These are phyloP conservation scores for Holotrichia oblita DNA, from an alignment of 1,140 invertebrate genomes.

Conservation along the genomic window DNA sequence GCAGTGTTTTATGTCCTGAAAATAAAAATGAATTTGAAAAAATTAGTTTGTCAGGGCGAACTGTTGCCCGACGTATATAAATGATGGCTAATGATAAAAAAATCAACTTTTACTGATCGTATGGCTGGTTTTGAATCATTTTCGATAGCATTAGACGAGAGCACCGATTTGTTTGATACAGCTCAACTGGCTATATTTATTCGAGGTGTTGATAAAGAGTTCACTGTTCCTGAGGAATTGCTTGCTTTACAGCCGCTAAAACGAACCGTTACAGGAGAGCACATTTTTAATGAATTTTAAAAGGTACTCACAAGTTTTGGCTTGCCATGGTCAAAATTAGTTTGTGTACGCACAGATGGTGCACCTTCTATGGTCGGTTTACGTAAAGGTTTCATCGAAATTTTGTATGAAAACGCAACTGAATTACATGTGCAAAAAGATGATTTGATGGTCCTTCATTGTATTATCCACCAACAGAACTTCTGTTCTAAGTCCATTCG, in stretches of 20 bases:
- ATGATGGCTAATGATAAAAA: slow-evolving; percentile 48
- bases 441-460: background rate
- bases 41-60: slow-evolving; percentile 51
- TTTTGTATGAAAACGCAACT: background rate
- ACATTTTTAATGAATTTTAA: no score
- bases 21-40: slow-evolving; percentile 40
- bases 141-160: slow-evolving; percentile 11
- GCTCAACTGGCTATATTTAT: background rate
- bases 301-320: background rate
- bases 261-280: background rate
- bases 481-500: no score
- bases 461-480: no score
- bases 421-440: background rate
- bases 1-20: background rate
- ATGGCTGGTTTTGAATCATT: slow-evolving; percentile 15
- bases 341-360: no score
- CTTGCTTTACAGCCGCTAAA: no score
- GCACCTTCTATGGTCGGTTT: background rate
- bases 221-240: no score
- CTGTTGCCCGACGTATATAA: slow-evolving; percentile 50
- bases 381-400: no score
- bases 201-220: background rate
- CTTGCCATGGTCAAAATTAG: no score
- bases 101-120: slow-evolving; percentile 46
- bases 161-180: background rate